phyloP scores from a whole-genome alignment of 2,113 vertebrate genomes.

The Campylomormyrus numenius region DNA sequence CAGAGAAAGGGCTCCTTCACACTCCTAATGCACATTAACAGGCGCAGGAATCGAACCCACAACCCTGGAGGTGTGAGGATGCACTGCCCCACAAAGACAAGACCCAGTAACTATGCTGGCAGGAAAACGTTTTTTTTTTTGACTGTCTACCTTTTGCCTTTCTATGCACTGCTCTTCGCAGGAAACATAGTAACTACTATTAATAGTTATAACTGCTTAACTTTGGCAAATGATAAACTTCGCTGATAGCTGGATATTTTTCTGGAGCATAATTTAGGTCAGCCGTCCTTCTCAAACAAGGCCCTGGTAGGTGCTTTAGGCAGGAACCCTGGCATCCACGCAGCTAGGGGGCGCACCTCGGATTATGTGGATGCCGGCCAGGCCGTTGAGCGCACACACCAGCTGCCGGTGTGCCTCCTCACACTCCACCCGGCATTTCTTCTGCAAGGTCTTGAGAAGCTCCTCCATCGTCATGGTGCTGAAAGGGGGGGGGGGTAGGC shows the following conservation, averaged over 20 bases:
- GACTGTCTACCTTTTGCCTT: neutral
- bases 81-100: neutral
- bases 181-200: neutral
- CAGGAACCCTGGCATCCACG: neutral
- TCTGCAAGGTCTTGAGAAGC: constrained; percentile 87
- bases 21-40: constrained; percentile 5
- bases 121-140: neutral
- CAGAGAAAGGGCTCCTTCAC: constrained; percentile 19
- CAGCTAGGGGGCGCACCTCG: constrained; percentile 66
- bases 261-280: neutral
- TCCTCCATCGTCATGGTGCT: constrained; percentile 99
- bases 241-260: neutral
- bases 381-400: constrained; percentile 92
- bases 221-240: neutral
- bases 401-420: constrained; percentile 93
- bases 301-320: neutral
- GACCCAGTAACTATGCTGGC: neutral
- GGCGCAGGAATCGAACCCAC: neutral
- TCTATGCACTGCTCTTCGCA: neutral
- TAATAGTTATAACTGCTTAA: neutral
- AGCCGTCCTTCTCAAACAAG: neutral
- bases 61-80: neutral
- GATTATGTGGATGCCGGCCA: constrained; percentile 97
- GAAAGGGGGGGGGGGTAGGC: neutral
- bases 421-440: constrained; percentile 93